Evolutionary conservation across 2,888 invertebrate genomes (phyloP).

Genomic region (Arenicola marina): DNA sequence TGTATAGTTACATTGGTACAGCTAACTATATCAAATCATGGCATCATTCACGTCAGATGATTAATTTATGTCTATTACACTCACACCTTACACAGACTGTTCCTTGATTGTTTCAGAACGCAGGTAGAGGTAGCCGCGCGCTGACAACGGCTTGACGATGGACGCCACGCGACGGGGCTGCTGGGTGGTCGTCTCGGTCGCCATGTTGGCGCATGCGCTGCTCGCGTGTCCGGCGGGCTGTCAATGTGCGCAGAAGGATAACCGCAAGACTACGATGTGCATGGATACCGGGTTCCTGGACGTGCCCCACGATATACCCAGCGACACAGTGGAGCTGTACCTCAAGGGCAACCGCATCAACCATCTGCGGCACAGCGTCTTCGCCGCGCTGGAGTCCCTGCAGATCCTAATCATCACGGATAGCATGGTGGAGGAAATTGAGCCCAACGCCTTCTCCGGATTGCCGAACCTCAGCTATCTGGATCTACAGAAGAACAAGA

Average conservation of each 20-base stretch:
- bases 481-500: constrained; percentile 19
- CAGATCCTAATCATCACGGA: constrained; percentile 19
- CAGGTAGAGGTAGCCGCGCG: no score
- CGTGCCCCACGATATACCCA: constrained; percentile 20
- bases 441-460: constrained; percentile 27
- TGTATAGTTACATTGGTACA: no score
- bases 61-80: no score
- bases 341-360: constrained; percentile 20
- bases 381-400: constrained; percentile 11
- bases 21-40: no score
- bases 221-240: constrained; percentile 21
- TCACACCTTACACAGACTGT: no score
- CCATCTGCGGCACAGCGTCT: constrained; percentile 14
- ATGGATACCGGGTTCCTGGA: constrained; percentile 15
- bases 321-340: constrained; percentile 18
- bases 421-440: constrained; percentile 23
- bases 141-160: no score
- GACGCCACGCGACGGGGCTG: no score
- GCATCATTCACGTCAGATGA: no score
- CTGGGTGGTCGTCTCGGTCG: no score
- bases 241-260: constrained; percentile 8
- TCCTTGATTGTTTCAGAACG: no score
- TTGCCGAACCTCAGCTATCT: constrained; percentile 11
- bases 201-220: no score
- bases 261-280: constrained; percentile 9